Evolutionary conservation across 2,113 vertebrate species (phyloP).

Genomic region (Capra hircus): DNA sequence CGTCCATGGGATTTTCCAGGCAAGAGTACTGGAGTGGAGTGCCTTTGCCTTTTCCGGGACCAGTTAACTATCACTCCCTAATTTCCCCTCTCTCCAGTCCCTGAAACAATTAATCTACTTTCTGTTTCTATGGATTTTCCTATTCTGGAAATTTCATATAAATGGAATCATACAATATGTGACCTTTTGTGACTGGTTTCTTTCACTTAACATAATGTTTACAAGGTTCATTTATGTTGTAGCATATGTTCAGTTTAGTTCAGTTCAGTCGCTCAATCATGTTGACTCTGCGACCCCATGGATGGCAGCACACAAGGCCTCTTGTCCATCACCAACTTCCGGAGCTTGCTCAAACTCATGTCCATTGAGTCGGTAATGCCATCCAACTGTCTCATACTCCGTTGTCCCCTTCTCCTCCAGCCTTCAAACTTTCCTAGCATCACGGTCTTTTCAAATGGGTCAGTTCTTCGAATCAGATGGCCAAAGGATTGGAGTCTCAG

Average conservation of each 20-base stretch:
- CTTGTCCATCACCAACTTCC: not conserved
- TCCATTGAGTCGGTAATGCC: not conserved
- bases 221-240: not conserved
- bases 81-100: not conserved
- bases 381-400: not conserved
- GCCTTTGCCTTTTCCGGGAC: too few relatives aligned
- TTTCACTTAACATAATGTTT: not conserved
- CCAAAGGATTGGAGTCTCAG: not conserved
- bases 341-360: not conserved
- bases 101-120: not conserved
- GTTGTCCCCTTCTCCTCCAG: not conserved
- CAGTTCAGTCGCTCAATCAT: not conserved
- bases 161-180: not conserved
- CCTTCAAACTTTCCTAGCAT: not conserved
- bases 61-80: not conserved
- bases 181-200: not conserved
- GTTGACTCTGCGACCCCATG: rapidly evolving
- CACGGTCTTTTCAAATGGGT: not conserved
- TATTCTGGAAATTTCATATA: not conserved
- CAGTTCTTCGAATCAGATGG: not conserved
- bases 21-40: too few relatives aligned
- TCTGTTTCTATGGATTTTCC: not conserved
- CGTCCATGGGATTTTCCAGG: too few relatives aligned
- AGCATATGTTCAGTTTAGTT: not conserved
- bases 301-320: not conserved